Evolutionary conservation across 2,888 invertebrate genomes (phyloP), one percentile per base, ranked within the genome.

Genomic region (Yponomeuta malinellus): DNA sequence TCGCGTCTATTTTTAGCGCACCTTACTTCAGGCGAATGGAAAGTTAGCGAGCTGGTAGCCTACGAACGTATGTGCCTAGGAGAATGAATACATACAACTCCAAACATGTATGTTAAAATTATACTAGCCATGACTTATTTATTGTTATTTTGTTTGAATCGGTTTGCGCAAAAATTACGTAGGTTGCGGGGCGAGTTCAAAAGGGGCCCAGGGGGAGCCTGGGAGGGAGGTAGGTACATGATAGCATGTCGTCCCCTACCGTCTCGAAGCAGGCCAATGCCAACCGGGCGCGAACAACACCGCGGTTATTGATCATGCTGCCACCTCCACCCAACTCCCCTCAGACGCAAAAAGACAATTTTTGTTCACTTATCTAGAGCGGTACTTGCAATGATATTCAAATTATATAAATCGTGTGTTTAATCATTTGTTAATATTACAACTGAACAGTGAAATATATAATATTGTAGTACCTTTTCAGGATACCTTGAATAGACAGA

Each of bases 31-130:
- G 79, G 81, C 86, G 83, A 89, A 86, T 89, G 88, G 89, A 90
- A 90, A 89, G 89, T 87, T 84, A 86, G 83, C 85, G 84, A 83
- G 83, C 83, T 87, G 86, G 87, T 86, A 87, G 86, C 82, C 79
- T 83, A 81, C 80, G 78, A 78, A 80, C 78, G 48, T 33, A 70
- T 48, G 71, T 67, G 67, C 52, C 63, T 64, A 37, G 63, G 63
- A n/a, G 5, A 63, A 63, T n/a, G 33, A 70, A 37, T 23, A 23
- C 23, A 59, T 3, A 68, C 70, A 10, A 33, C 33, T 68, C 52
- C 48, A 52, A 29, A 68, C 10, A 10, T 48, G 48, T 68, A 68
- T 52, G 12, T 52, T 65, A 12, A 43, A 23, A 43, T 43, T 43
- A 43, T 43, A 43, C 43, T 43, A 43, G 43, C 43, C 43, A 43